Evolutionary conservation across 92 coral and sea anemone species (phyloP), one percentile per base, ranked within the genome.

Genomic region (Siderastrea siderea): DNA sequence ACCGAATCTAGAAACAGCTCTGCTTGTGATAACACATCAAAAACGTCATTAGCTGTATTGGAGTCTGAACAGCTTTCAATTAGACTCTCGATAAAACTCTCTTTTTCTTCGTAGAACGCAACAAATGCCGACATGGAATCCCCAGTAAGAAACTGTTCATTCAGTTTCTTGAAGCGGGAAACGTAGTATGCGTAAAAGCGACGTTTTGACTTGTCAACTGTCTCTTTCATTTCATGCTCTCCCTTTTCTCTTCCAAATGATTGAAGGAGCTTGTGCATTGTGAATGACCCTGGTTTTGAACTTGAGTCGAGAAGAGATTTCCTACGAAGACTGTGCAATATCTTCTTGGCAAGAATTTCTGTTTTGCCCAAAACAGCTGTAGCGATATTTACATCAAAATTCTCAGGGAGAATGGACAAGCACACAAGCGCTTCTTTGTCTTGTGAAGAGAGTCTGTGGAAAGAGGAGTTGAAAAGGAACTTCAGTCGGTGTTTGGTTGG

Each of bases 131-230:
- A 50, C 51, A 60, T 60, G 49, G 86, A 79, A 44, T 71, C 66
- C 2, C 90, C 90, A 8, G 74, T 86, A 8, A 65, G 65, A 62
- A 86, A 86, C 63, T 55, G 90, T 46, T 49, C 50, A 49, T 86
- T 86, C 3, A 86, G 84, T 15, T 55, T 51, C 6, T 72, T 45
- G 19, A 86, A 86, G n/a, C 64, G 13, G 26, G 52, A 16, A 8
- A 78, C 45, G 85, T 79, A 87, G 47, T 50, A 85, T 11, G 43
- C 63, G 69, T 6, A 57, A 9, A 64, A 68, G 53, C 89, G 89
- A 76, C 5, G 58, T 50, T 16, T 77, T 7, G 84, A 63, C 3
- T 59, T 19, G 16, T 43, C 0, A 8, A 68, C 9, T 2, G 77
- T 54, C 47, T 64, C 71, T 52, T 86, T 50, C 64, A 86, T 19